Evolutionary conservation across 2,888 invertebrate species (phyloP).

Genomic region (Chrysolina oricalcia): DNA sequence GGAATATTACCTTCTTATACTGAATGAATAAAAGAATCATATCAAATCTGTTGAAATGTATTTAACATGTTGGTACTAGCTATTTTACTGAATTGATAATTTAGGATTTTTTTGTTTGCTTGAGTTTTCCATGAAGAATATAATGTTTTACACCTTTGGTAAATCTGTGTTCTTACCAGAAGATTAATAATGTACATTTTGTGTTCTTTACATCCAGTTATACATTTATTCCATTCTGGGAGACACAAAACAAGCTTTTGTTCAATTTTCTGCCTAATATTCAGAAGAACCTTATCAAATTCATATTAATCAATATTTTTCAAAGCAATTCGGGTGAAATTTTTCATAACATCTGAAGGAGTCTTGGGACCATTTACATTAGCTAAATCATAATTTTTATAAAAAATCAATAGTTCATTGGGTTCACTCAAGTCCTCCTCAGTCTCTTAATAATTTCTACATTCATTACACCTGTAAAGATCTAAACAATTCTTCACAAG

Average conservation of each 20-base stretch:
- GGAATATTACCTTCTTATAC: no score
- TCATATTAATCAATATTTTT: not conserved
- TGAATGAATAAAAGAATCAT: no score
- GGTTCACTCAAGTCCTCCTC: slow-evolving; percentile 13
- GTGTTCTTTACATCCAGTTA: not conserved
- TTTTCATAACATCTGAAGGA: slow-evolving; percentile 9
- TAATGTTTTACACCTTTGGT: not conserved
- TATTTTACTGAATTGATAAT: slow-evolving; percentile 1
- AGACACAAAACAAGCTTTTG: not conserved
- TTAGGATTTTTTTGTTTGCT: not conserved
- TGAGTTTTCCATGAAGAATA: not conserved
- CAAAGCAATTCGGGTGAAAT: not conserved
- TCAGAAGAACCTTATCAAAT: not conserved
- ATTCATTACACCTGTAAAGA: not conserved
- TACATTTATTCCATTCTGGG: not conserved
- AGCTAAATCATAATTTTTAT: slow-evolving; percentile 9
- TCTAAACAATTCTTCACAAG: slow-evolving; percentile 13
- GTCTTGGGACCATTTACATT: slow-evolving; percentile 9
- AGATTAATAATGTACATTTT: not conserved
- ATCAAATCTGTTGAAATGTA: not conserved
- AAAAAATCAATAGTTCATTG: slow-evolving; percentile 7
- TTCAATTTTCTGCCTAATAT: not conserved
- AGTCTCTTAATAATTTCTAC: not conserved
- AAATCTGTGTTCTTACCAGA: slow-evolving; percentile 7
- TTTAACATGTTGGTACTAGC: not conserved